These are phyloP conservation scores for Ochropleura plecta DNA, from an alignment of 2,888 invertebrate genomes.

Conservation along the genomic window DNA sequence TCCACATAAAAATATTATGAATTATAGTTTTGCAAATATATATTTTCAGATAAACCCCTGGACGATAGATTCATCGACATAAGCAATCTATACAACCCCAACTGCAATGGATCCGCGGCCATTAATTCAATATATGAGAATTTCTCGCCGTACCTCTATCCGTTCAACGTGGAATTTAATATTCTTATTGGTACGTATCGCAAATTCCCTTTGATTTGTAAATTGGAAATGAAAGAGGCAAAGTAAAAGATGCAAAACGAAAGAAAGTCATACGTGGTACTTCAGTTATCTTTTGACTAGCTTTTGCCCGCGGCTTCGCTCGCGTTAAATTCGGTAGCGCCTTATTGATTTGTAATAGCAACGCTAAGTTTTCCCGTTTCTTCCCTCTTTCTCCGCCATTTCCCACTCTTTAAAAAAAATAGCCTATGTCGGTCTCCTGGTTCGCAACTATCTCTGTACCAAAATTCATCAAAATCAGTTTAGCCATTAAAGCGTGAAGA, in stretches of 20 bases:
- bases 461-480: too few relatives aligned
- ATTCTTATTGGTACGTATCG: constrained; percentile 92
- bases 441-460: too few relatives aligned
- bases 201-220: constrained; percentile 24
- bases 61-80: constrained; percentile 77
- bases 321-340: too few relatives aligned
- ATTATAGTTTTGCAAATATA: neutral
- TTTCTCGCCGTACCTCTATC: constrained; percentile 94
- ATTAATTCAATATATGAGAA: constrained; percentile 89
- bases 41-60: constrained; percentile 41
- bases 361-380: too few relatives aligned
- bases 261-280: neutral
- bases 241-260: neutral
- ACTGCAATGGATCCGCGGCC: constrained; percentile 86
- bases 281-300: too few relatives aligned
- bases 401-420: too few relatives aligned
- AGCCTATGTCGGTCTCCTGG: too few relatives aligned
- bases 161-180: constrained; percentile 95
- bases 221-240: constrained; percentile 31
- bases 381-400: too few relatives aligned
- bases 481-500: too few relatives aligned
- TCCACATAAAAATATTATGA: neutral
- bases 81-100: constrained; percentile 80
- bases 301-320: too few relatives aligned
- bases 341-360: too few relatives aligned